Base-by-base conservation (phyloP, 2,797 vertebrate species). In the Phataginus tetradactyla region DNA sequence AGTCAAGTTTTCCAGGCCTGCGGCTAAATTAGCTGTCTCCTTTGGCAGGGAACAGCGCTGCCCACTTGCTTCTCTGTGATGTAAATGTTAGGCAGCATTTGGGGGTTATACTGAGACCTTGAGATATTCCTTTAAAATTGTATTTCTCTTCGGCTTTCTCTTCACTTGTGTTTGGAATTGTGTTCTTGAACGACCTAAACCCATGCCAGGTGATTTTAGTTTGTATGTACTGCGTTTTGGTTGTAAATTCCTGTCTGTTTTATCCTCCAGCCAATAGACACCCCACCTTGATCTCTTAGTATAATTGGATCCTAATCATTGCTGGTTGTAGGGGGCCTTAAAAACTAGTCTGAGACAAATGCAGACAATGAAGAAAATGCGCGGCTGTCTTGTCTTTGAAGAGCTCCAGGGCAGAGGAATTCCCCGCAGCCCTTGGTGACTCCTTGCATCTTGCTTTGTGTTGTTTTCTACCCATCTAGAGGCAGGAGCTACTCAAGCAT, bases 131-230 rank as follows among this genome's bases (percentile, higher is more conserved):
- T 94, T 91, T 37, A 59, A 53, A 93, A 69, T 78, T 34, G 6
- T 14, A 71, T 61, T 89, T 91, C 77, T 66, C 34, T 90, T 42
- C 32, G 37, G 1, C 39, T 68, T 95, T 57, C 53, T 92, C 79
- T 94, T 66, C 12, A 39, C 45, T 12, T 89, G 64, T 42, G 39
- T 83, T 96, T 86, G 23, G 39, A 18, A 39, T 93, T 96, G 94
- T 78, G n/a, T 84, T 75, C n/a, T 84, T 61, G 79, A 69, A 23
- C 85, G 34, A 74, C 71, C 15, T 69, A 81, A 61, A 57, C 27
- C 57, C 34, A 57, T 20, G 5, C 15, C 64, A 49, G 75, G 17
- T 2, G 5, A 77, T 77, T 55, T 86, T 51, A 27, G 9, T 83
- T 49, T 49, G 18, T 90, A 0, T 51, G 21, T 5, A 34, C 21